Conservation (phyloP, 2,113 vertebrate genomes). For the Parotia lawesii region DNA sequence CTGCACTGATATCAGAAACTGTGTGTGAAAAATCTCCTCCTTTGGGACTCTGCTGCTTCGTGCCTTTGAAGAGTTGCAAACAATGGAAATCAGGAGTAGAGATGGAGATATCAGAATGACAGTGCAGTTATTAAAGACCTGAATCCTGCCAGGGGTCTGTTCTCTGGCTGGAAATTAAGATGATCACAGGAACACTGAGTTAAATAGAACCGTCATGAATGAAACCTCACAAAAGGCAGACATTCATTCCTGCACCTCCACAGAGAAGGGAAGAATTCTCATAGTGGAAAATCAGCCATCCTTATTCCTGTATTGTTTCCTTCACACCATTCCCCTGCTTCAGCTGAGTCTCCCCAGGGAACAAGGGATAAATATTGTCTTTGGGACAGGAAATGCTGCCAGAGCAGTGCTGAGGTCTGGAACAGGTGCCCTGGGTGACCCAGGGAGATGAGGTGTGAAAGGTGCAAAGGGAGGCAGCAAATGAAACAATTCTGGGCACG, state of each 20-base stretch:
- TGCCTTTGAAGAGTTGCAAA: constrained; percentile 3
- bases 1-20: neutral
- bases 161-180: neutral
- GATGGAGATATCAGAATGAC: neutral
- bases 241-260: neutral
- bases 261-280: neutral
- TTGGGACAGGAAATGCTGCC: neutral
- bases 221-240: neutral
- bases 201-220: neutral
- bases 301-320: neutral
- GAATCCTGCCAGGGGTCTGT: neutral
- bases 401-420: neutral
- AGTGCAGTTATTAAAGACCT: neutral
- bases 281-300: neutral
- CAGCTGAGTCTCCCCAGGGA: neutral
- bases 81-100: neutral
- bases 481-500: neutral
- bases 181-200: neutral
- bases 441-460: neutral
- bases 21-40: neutral
- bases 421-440: neutral
- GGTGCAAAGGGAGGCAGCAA: neutral
- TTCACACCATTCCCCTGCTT: neutral
- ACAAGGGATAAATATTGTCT: neutral
- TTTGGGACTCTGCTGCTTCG: neutral